Evolutionary conservation across 2,113 vertebrate genomes (phyloP).

Genomic region (Numida meleagris): DNA sequence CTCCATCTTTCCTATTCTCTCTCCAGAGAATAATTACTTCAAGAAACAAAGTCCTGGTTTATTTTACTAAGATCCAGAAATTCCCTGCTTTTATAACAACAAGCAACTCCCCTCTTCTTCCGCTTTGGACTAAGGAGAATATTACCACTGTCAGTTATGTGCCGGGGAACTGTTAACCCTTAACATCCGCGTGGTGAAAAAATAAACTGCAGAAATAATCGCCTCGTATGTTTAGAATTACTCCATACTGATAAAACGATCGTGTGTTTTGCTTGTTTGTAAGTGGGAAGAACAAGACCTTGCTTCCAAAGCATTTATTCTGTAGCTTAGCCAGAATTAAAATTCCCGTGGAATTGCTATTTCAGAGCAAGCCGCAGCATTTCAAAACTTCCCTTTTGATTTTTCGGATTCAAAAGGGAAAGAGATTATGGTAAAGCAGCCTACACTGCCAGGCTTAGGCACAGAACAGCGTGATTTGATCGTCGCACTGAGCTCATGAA

Average conservation of each 20-base stretch:
- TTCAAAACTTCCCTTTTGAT: not conserved
- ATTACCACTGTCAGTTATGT: constrained; percentile 58
- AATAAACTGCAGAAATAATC: constrained; percentile 48
- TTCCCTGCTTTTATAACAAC: constrained; percentile 72
- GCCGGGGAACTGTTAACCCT: constrained; percentile 41
- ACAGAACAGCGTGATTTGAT: not conserved
- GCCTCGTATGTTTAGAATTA: not conserved
- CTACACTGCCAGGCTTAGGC: not conserved
- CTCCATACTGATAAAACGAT: not conserved
- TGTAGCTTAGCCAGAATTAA: not conserved
- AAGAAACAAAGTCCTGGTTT: constrained; percentile 82
- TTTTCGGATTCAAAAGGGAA: constrained; percentile 1
- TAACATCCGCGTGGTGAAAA: not conserved
- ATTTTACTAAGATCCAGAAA: constrained; percentile 82
- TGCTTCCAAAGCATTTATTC: not conserved
- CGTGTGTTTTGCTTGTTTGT: not conserved
- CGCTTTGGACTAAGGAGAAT: constrained; percentile 69
- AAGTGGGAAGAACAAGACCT: not conserved
- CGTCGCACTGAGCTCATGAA: not conserved
- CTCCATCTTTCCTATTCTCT: constrained; percentile 79
- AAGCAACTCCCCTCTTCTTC: constrained; percentile 72
- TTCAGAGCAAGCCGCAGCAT: not conserved
- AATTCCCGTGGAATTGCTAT: not conserved
- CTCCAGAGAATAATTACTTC: constrained; percentile 82
- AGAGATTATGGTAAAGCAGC: not conserved